Evolutionary conservation across 2,797 vertebrate species (phyloP).

Genomic region (Somateria mollissima): DNA sequence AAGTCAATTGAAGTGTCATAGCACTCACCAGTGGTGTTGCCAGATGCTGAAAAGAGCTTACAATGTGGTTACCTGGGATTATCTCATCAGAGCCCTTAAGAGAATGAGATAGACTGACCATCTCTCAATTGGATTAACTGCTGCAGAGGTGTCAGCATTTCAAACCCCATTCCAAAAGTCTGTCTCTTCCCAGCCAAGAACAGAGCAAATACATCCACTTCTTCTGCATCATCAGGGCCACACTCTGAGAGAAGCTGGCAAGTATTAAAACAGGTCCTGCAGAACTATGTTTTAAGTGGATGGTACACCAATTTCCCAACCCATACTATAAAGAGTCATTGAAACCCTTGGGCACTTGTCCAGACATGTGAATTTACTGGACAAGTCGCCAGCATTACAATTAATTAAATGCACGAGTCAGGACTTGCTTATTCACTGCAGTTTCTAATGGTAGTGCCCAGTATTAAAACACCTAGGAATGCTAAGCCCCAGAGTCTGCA

Average conservation of each 20-base stretch:
- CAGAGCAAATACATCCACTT: neutral
- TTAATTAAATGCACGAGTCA: slow-evolving; percentile 17
- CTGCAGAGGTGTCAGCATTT: neutral
- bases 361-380: slow-evolving; percentile 1
- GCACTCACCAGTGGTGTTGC: neutral
- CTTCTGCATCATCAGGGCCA: neutral
- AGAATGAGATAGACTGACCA: neutral
- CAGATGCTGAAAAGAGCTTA: slow-evolving; percentile 32
- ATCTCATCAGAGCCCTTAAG: slow-evolving; percentile 28
- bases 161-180: neutral
- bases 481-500: neutral
- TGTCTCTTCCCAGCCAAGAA: neutral
- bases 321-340: neutral
- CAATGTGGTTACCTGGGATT: slow-evolving; percentile 50
- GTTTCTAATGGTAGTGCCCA: neutral
- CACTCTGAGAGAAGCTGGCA: neutral
- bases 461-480: neutral
- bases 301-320: neutral
- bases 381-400: neutral
- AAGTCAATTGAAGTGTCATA: slow-evolving; percentile 28
- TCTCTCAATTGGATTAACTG: slow-evolving; percentile 2
- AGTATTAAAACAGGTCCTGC: neutral
- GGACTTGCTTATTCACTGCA: neutral
- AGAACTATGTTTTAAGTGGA: neutral
- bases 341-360: neutral